Evolutionary conservation across 2,888 invertebrate genomes (phyloP).

Genomic region (Xylocampa areola): DNA sequence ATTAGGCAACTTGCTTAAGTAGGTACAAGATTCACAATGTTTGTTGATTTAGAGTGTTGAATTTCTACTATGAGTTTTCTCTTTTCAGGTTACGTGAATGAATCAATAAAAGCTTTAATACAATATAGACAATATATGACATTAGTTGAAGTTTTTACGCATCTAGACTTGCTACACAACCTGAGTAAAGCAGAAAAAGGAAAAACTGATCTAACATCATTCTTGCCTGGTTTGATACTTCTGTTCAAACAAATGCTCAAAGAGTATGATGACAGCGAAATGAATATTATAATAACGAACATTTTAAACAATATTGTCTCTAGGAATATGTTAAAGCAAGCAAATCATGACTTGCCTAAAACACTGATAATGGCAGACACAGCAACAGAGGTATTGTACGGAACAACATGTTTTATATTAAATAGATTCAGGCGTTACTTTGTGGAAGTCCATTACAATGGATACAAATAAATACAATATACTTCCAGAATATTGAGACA

Average conservation of each 20-base stretch:
- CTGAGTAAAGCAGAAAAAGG: conserved; percentile 67
- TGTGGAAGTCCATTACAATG: too few relatives aligned
- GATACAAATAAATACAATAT: too few relatives aligned
- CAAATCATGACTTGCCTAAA: conserved; percentile 51
- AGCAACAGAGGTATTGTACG: conserved; percentile 73
- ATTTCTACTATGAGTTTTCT: conserved; percentile 40
- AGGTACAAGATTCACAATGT: conserved; percentile 44
- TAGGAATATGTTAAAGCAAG: conserved; percentile 60
- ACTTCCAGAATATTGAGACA: too few relatives aligned
- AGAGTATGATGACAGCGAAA: conserved; percentile 79
- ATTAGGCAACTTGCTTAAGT: conserved; percentile 49
- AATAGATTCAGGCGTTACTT: too few relatives aligned
- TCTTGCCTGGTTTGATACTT: conserved; percentile 68
- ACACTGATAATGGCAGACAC: conserved; percentile 63
- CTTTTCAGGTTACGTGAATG: conserved; percentile 74
- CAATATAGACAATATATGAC: conserved; percentile 77
- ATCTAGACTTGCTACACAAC: conserved; percentile 75
- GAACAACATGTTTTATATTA: conserved; percentile 1
- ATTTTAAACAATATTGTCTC: conserved; percentile 77
- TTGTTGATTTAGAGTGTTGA: conserved; percentile 20
- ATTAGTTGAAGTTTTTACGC: conserved; percentile 72
- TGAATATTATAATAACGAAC: conserved; percentile 77
- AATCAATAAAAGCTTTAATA: conserved; percentile 69
- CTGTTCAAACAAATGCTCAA: conserved; percentile 74
- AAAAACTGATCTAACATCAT: conserved; percentile 66